Evolutionary conservation across 2,797 vertebrate genomes (phyloP).

Genomic region (Setipinna tenuifilis): DNA sequence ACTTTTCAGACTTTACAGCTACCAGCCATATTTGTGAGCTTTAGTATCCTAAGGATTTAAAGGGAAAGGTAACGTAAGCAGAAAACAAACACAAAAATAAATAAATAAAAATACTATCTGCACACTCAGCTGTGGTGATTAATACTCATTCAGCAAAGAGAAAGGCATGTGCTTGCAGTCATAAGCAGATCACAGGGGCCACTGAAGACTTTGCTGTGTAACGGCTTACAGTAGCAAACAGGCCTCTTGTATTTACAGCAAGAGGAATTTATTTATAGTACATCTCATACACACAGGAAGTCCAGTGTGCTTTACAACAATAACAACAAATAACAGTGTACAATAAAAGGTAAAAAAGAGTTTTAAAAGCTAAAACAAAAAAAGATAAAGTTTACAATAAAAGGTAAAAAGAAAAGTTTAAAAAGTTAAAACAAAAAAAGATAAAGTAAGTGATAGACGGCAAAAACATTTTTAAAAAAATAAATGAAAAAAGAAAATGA

Average conservation of each 20-base stretch:
- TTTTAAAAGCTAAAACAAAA: too few species aligned
- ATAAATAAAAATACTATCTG: not conserved
- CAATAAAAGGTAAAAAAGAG: too few species aligned
- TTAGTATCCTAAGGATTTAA: slow-evolving; percentile 6
- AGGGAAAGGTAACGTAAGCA: not conserved
- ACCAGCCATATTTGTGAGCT: not conserved
- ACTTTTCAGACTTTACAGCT: not conserved
- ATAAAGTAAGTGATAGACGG: too few species aligned
- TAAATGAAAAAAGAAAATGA: too few species aligned
- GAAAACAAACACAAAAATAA: not conserved
- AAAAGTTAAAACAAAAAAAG: too few species aligned
- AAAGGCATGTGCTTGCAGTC: not conserved
- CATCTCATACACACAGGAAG: too few species aligned
- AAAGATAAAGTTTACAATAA: too few species aligned
- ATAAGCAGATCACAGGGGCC: not conserved
- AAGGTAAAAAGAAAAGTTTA: too few species aligned
- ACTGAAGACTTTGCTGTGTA: not conserved
- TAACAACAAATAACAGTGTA: too few species aligned
- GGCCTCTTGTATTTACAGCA: not conserved
- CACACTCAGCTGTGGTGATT: not conserved
- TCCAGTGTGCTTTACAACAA: too few species aligned
- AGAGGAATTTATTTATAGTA: too few species aligned
- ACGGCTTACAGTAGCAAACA: not conserved
- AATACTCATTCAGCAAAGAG: not conserved
- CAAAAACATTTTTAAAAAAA: too few species aligned